A percentile compares a stretch with the other conserved stretches of the same genome.
phyloP scores from a whole-genome alignment of 2,888 invertebrate genomes.

The Ophion slaviceki region DNA sequence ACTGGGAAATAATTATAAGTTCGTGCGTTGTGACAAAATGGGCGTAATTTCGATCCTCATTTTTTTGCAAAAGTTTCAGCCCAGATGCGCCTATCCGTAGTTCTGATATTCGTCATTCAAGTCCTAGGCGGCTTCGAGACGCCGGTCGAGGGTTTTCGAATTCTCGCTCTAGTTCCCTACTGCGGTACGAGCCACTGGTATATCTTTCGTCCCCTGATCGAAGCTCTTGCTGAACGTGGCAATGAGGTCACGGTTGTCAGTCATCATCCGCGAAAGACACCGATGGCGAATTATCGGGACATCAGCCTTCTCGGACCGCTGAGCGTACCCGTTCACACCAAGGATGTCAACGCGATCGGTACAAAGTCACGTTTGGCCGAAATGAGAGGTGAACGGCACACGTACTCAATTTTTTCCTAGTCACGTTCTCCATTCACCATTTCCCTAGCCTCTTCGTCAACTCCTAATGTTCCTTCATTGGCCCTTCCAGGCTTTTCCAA shows the following conservation, averaged over 20 bases:
- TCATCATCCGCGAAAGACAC: slow-evolving; percentile 85
- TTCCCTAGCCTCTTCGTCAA: background rate
- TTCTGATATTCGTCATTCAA: background rate
- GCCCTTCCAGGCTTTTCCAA: background rate
- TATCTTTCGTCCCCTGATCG: slow-evolving; percentile 86
- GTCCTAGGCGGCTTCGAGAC: background rate
- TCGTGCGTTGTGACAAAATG: background rate
- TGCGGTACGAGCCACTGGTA: slow-evolving; percentile 89
- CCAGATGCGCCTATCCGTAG: slow-evolving; percentile 5
- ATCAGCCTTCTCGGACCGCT: slow-evolving; percentile 83
- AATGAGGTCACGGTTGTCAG: slow-evolving; percentile 89
- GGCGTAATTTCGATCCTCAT: too few species aligned
- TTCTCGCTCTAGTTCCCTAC: slow-evolving; percentile 87
- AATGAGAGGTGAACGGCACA: slow-evolving; percentile 14
- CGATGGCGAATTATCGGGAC: slow-evolving; percentile 86
- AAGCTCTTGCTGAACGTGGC: slow-evolving; percentile 86
- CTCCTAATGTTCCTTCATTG: background rate
- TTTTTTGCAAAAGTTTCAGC: slow-evolving; percentile 16
- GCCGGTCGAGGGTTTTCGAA: slow-evolving; percentile 44
- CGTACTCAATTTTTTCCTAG: background rate
- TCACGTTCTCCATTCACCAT: background rate
- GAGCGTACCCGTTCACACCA: slow-evolving; percentile 70
- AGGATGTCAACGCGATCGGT: slow-evolving; percentile 64
- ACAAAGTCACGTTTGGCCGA: slow-evolving; percentile 24
- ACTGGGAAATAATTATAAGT: background rate